Evolutionary conservation across 2,797 vertebrate genomes (phyloP), one percentile per base, ranked within the genome.

Genomic region (Sebastes glaucus): DNA sequence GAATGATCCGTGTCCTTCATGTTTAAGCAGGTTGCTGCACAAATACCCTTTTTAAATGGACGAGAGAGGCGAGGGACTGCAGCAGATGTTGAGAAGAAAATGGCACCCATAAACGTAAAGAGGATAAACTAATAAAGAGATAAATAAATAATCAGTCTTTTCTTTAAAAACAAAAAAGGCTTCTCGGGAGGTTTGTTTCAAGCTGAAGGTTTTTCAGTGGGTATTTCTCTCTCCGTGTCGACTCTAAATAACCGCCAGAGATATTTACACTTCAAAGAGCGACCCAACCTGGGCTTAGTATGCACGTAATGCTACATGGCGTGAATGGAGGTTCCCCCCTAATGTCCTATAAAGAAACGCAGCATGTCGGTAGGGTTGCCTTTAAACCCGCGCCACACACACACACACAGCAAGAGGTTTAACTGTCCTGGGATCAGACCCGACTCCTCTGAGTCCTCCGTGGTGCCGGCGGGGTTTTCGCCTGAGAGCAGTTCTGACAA

Each of bases 301-400:
- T 32, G 64, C 82, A 88, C 77, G 56, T 93, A 95, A 95, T 97
- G 98, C 97, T 99, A 99, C 98, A 97, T 97, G 94, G 96, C 95
- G 96, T 96, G 94, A 96, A 95, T 91, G 94, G 95, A 71, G 69
- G 85, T 87, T 84, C 82, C 81, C 83, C 81, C 89, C 93, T 95
- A 92, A 88, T 85, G 95, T 96, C 95, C 74, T 46, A 65, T 28
- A 67, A 84, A 90, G 74, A 90, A 89, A 91, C 55, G 93, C 94
- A 95, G 92, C 92, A 92, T 89, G 81, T 92, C 52, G 80, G 89
- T 61, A 87, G 82, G 82, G 85, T 70, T n/a, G 78, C 60, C 22
- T 72, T 84, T 80, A 53, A 53, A 55, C 63, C 28, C 14, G 72
- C 75, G 67, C 18, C 75, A 70, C 46, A 49, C 33, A 33, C 32